Percentiles rank a stretch among this genome's conserved stretches.
phyloP scores from a whole-genome alignment of 2,797 vertebrate genomes.

The Knipowitschia caucasica region DNA sequence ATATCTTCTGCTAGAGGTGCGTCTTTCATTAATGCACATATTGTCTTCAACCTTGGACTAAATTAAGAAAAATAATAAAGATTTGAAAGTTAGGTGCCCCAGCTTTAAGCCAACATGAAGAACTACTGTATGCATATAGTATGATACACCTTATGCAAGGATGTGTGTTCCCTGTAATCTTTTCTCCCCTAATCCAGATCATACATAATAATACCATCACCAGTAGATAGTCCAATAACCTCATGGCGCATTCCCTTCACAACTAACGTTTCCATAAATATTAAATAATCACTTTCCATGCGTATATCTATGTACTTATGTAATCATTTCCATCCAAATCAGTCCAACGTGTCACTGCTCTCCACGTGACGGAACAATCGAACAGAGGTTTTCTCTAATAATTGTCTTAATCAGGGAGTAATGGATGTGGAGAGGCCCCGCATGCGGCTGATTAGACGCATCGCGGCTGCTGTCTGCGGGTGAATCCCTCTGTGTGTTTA shows the following conservation, averaged over 20 bases:
- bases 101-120: no score
- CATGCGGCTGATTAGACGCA: slow-evolving; percentile 64
- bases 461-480: slow-evolving; percentile 41
- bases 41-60: no score
- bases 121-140: no score
- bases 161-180: no score
- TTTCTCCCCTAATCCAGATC: no score
- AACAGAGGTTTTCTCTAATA: slow-evolving; percentile 60
- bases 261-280: slow-evolving; percentile 8
- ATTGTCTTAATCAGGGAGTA: slow-evolving; percentile 66
- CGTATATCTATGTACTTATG: background rate
- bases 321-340: background rate
- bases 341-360: background rate
- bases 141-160: no score
- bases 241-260: slow-evolving; percentile 43
- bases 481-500: slow-evolving; percentile 11
- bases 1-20: no score
- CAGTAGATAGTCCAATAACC: no score
- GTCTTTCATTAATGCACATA: no score
- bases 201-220: no score
- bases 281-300: slow-evolving; percentile 6
- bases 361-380: slow-evolving; percentile 39
- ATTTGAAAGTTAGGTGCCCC: no score
- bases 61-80: no score
- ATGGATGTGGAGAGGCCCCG: slow-evolving; percentile 70